These are phyloP conservation scores for Amphiprion ocellaris DNA, from an alignment of 2,113 vertebrate species.

Conservation along the genomic window DNA sequence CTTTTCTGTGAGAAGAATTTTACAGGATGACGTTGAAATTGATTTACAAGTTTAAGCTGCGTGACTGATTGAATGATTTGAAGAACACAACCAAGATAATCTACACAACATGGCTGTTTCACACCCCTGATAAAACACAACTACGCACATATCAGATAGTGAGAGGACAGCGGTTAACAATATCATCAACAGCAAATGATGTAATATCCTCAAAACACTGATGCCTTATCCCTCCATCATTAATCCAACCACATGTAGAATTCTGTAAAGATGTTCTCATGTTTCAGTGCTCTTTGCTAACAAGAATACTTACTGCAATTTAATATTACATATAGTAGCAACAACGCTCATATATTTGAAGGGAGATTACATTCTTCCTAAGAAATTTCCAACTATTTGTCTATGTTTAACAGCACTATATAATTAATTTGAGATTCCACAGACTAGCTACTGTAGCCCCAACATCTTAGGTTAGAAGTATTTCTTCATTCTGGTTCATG, in stretches of 20 bases:
- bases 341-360: background rate
- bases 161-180: constrained; percentile 29
- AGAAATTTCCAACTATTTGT: background rate
- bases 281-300: background rate
- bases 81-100: constrained; percentile 13
- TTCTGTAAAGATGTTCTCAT: background rate
- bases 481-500: background rate
- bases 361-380: background rate
- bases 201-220: constrained; percentile 1
- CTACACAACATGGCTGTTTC: background rate
- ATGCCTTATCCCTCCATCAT: background rate
- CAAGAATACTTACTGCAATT: background rate
- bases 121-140: constrained; percentile 5
- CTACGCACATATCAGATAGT: constrained; percentile 2
- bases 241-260: background rate
- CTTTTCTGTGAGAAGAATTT: background rate
- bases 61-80: background rate
- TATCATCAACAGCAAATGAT: constrained; percentile 22
- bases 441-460: background rate
- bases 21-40: background rate
- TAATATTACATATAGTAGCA: no score
- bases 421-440: background rate
- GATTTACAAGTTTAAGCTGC: background rate
- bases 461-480: background rate
- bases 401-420: background rate